Base-by-base conservation (phyloP, 2,888 invertebrate genomes). In the Gymnoscelis rufifasciata region DNA sequence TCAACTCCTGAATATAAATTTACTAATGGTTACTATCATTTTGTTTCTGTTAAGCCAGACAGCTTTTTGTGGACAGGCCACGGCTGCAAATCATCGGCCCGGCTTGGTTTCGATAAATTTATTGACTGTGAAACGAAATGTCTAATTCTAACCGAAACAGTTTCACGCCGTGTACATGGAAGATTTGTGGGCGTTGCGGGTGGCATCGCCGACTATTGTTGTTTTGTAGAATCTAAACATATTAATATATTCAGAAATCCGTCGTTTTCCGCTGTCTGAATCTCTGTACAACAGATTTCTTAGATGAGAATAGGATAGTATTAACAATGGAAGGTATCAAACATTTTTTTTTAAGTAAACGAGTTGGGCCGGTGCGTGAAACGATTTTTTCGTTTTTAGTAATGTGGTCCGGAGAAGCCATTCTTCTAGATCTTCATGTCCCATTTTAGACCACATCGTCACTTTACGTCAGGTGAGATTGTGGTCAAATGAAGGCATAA, bases 71-170 rank as follows among this genome's bases (percentile, higher is more conserved):
- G 48, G 43, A 51, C 48, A 47, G 53, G 52, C 51, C 56, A 55
- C 47, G 54, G 53, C 48, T 35, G 59, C 61, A 62, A 64, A 59
- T 62, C 59, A 55, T 62, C 60, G 56, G 38, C 54, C 43, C 71
- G 55, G 74, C 67, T 55, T 70, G 73, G 70, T 70, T 71, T 70
- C 68, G 72, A 69, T 66, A 68, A 69, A 75, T 75, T 78, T 74
- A 80, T 76, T 68, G 64, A 62, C 66, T 75, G 74, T 72, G 73
- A 75, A 78, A 72, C 66, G 73, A 80, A 71, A 71, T 65, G 71
- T 74, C 77, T 76, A 76, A 81, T 80, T 72, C 68, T 51, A 68
- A 60, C 57, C 57, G 54, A 69, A 64, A 60, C 64, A 64, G 65
- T 74, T 73, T 72, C 68, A 67, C 71, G 69, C 66, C 59, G 57